Base-by-base conservation (phyloP, 2,797 vertebrate species). In the Chaenodraco wilsoni region DNA sequence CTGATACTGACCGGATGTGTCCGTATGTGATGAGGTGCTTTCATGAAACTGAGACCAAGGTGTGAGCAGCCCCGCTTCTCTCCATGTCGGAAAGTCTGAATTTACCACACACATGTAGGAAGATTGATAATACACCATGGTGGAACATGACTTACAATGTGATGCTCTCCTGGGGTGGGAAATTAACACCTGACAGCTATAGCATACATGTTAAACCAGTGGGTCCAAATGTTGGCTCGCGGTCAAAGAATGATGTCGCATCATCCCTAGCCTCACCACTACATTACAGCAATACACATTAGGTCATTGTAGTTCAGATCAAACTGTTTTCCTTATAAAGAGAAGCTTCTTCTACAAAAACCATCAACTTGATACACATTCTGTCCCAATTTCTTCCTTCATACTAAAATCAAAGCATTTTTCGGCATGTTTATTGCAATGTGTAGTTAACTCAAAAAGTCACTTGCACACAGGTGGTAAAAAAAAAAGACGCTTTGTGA, bases 21-120 rank as follows among this genome's bases (percentile, higher is more conserved):
- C 41, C 7, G 31, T 66, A 48, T 67, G 21, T 60, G 37, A 77
- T 40, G 61, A 70, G 79, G 80, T 74, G 73, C 72, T 87, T 81
- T 79, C 61, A 69, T 81, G 56, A 66, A 86, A 76, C 51, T 8
- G 74, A 79, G 81, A 88, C 82, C 85, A 83, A 81, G 68, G 64
- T 69, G 41, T 72, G 11, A 65, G 31, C 44, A 55, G 46, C 52
- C 46, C 56, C 54, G 63, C 55, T 37, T 66, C 60, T 60, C 69
- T 68, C 60, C 37, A 31, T 46, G 52, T 41, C 74, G 59, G 52
- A 79, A 61, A 27, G 59, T 85, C 41, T 23, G 41, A 68, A 61
- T 43, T 46, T 78, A 75, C 50, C 45, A 55, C 74, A 81, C 63
- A 51, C 15, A 74, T 51, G 70, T 17, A 50, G 21, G 52, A 65